Base-by-base conservation (phyloP, 1,140 invertebrate genomes). In the Augochlora pura region DNA sequence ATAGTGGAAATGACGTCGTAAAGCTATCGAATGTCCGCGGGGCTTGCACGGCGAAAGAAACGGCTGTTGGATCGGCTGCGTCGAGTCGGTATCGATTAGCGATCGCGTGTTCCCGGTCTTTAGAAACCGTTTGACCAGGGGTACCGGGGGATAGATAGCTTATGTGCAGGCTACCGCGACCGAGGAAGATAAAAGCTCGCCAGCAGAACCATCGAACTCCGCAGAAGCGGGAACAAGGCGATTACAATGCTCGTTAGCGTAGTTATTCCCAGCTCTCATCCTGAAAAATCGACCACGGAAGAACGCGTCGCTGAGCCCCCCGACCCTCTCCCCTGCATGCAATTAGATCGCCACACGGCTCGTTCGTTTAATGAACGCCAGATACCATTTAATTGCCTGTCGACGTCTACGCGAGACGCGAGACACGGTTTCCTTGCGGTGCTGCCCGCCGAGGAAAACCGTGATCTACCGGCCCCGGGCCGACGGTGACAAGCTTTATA, bases 341-440 rank as follows among this genome's bases (percentile, higher is more conserved):
- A 57, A 76, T 39, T 21, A 32, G 42, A 67, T 68, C 63, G 16
- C 38, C 62, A 63, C 16, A 23, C 46, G 18, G 21, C 27, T 32
- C 52, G 39, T 59, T 46, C 25, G 39, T 32, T 32, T 46, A 76
- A 57, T 32, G 73, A 76, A 68, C 64, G 65, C 14, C 18, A 46
- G 57, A 7, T 27, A 72, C 14, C 60, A 27, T 76, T 76, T 76
- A 76, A 76, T 76, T 76, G 39, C 73, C 73, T 2, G 16, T 8
- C 14, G 25, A 21, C 10, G n/a, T 23, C 10, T n/a, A 4, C 12
- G 25, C 21, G 25, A 32, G 32, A 32, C 32, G 2, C 2, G 59
- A 12, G 49, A 6, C 14, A 27, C 9, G 10, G 68, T 68, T 68
- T 76, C 54, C 64, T 23, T 32, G 4, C 16, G 16, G 49, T 18